phyloP scores from a whole-genome alignment of 1,140 invertebrate species.

The Philopotamus ludificatus region DNA sequence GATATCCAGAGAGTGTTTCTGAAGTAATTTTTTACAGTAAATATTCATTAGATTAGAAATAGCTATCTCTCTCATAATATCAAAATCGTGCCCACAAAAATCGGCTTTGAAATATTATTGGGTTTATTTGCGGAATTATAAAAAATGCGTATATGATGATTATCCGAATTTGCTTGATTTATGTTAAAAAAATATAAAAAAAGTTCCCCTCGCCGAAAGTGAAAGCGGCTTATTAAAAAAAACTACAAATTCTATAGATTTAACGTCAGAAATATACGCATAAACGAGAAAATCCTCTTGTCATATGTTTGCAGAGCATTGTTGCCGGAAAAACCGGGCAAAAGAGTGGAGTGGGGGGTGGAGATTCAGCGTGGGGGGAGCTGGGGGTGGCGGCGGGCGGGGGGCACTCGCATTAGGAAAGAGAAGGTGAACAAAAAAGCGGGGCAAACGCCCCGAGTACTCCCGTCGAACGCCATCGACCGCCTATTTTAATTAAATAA shows the following conservation, averaged over 20 bases:
- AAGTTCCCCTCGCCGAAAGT: conserved; percentile 13
- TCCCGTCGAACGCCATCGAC: conserved; percentile 22
- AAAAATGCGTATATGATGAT: too few relatives aligned
- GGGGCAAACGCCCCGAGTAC: conserved; percentile 35
- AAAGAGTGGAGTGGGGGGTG: conserved; percentile 19
- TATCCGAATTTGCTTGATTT: too few relatives aligned
- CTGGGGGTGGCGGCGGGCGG: not conserved
- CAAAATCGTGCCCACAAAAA: too few relatives aligned
- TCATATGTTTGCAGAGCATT: conserved; percentile 42
- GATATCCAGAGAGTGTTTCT: too few relatives aligned
- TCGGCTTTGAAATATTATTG: too few relatives aligned
- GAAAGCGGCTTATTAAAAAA: conserved; percentile 30
- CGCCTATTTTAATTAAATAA: too few relatives aligned
- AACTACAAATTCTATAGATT: conserved; percentile 34
- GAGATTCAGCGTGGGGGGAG: not conserved
- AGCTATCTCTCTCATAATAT: too few relatives aligned
- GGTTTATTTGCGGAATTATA: too few relatives aligned
- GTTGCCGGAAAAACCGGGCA: conserved; percentile 39
- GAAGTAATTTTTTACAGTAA: too few relatives aligned
- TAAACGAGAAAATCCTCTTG: conserved; percentile 41
- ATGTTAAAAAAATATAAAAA: too few relatives aligned
- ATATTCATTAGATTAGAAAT: too few relatives aligned
- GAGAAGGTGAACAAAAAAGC: conserved; percentile 35
- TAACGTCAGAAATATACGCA: conserved; percentile 38
- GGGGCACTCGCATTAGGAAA: conserved; percentile 10